phyloP scores from a whole-genome alignment of 2,888 invertebrate genomes.

The Epistrophe grossulariae region DNA sequence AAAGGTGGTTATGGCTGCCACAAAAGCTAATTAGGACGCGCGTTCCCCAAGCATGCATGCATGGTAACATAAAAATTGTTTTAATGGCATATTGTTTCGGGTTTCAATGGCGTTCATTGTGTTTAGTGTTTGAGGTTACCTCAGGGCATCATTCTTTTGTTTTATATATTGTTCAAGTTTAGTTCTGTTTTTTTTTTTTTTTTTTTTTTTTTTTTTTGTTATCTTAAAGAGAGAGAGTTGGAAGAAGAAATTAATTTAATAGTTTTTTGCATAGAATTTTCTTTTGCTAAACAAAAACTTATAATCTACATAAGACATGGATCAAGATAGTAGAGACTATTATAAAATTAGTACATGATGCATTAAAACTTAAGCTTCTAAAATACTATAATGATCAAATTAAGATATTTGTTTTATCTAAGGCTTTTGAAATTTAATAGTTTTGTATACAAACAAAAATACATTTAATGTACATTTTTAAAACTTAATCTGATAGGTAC shows the following conservation, averaged over 20 bases:
- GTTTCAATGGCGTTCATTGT: constrained; percentile 51
- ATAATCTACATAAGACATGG: neutral
- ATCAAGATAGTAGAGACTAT: neutral
- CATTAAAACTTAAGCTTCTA: too few species aligned
- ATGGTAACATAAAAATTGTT: constrained; percentile 58
- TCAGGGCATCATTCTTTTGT: constrained; percentile 47
- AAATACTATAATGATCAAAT: too few species aligned
- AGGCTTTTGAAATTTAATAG: too few species aligned
- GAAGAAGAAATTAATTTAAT: constrained; percentile 7
- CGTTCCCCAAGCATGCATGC: constrained; percentile 56
- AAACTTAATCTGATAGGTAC: too few species aligned
- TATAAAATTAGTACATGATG: neutral
- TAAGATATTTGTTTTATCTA: too few species aligned
- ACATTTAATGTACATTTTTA: too few species aligned
- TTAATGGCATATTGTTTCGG: constrained; percentile 68
- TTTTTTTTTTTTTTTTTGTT: neutral
- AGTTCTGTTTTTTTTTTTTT: constrained; percentile 4
- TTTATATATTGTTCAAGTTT: constrained; percentile 42
- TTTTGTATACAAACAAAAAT: too few species aligned
- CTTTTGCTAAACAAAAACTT: neutral
- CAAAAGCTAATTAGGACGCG: constrained; percentile 72
- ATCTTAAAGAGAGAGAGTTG: constrained; percentile 5
- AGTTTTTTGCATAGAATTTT: neutral
- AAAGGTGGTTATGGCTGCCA: constrained; percentile 68
- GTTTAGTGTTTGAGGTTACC: constrained; percentile 32